Conservation (phyloP, 2,797 vertebrate species). For the Xyrichtys novacula region DNA sequence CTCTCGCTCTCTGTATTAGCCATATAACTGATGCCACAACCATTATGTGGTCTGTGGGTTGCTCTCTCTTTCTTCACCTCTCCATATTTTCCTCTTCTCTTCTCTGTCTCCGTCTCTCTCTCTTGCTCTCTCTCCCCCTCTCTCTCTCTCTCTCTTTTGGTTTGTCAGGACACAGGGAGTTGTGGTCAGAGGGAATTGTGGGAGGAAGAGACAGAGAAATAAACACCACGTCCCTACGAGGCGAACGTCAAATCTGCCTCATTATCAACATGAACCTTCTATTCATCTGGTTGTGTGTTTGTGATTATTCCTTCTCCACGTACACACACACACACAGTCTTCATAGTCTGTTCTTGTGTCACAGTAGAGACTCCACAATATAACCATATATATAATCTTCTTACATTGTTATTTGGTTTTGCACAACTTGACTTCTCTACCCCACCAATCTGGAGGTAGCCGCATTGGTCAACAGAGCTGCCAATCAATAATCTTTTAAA, state of each 20-base stretch:
- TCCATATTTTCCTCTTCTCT: slow-evolving; percentile 37
- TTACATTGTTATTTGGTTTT: slow-evolving; percentile 9
- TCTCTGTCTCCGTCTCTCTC: slow-evolving; percentile 40
- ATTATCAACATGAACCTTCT: slow-evolving; percentile 58
- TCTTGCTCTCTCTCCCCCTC: slow-evolving; percentile 35
- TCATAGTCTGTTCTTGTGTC: slow-evolving; percentile 1
- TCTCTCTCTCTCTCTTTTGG: slow-evolving; percentile 36
- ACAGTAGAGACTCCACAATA: neutral
- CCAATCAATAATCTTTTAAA: too few species aligned
- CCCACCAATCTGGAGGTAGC: too few species aligned
- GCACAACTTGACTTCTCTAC: too few species aligned
- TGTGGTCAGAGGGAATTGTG: slow-evolving; percentile 71
- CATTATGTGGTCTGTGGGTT: slow-evolving; percentile 77
- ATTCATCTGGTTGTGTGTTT: slow-evolving; percentile 7
- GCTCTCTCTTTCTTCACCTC: slow-evolving; percentile 66
- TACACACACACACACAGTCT: neutral
- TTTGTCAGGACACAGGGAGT: slow-evolving; percentile 68
- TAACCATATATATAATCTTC: neutral
- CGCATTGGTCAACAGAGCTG: too few species aligned
- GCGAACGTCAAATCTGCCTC: slow-evolving; percentile 63
- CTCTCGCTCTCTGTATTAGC: slow-evolving; percentile 32
- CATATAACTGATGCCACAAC: slow-evolving; percentile 68
- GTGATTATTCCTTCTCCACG: neutral
- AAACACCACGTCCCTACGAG: slow-evolving; percentile 63
- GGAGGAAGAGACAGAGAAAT: slow-evolving; percentile 62